A percentile compares a stretch with the other conserved stretches of the same genome.
Evolutionary conservation across 2,888 invertebrate genomes (phyloP).

Genomic region (Dromius quadrimaculatus): DNA sequence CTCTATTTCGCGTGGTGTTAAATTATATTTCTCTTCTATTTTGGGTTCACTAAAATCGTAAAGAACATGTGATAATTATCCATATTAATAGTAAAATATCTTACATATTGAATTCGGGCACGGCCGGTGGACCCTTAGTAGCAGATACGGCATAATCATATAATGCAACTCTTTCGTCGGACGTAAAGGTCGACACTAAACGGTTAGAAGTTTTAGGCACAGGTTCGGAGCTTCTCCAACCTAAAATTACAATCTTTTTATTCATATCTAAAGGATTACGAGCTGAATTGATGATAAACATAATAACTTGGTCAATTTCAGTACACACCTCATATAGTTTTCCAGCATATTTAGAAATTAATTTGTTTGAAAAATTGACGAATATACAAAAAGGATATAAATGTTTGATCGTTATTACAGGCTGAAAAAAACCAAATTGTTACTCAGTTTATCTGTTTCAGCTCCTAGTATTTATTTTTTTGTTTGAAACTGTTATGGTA

Average conservation of each 20-base stretch:
- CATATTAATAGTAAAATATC: slow-evolving; percentile 51
- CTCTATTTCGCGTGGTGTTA: slow-evolving; percentile 36
- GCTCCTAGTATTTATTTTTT: slow-evolving; percentile 1
- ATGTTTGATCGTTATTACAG: slow-evolving; percentile 38
- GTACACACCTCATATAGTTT: slow-evolving; percentile 38
- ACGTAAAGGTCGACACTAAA: slow-evolving; percentile 66
- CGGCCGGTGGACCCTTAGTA: slow-evolving; percentile 60
- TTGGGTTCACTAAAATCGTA: slow-evolving; percentile 41
- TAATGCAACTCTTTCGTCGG: slow-evolving; percentile 71
- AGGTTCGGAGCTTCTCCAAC: slow-evolving; percentile 64
- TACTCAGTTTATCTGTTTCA: slow-evolving; percentile 40
- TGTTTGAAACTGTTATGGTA: not conserved
- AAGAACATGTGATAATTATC: too few species aligned
- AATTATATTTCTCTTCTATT: slow-evolving; percentile 34
- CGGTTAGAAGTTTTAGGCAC: slow-evolving; percentile 65
- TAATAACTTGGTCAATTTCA: slow-evolving; percentile 22
- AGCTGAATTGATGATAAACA: slow-evolving; percentile 12
- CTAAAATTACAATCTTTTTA: slow-evolving; percentile 55
- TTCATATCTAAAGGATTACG: not conserved
- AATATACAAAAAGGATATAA: slow-evolving; percentile 52
- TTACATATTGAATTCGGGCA: slow-evolving; percentile 64
- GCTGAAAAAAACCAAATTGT: slow-evolving; percentile 51
- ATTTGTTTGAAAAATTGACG: slow-evolving; percentile 22
- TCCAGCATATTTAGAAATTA: slow-evolving; percentile 17
- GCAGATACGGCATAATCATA: slow-evolving; percentile 69